phyloP scores from a whole-genome alignment of 2,797 vertebrate genomes.

The Pseudochaenichthys georgianus region DNA sequence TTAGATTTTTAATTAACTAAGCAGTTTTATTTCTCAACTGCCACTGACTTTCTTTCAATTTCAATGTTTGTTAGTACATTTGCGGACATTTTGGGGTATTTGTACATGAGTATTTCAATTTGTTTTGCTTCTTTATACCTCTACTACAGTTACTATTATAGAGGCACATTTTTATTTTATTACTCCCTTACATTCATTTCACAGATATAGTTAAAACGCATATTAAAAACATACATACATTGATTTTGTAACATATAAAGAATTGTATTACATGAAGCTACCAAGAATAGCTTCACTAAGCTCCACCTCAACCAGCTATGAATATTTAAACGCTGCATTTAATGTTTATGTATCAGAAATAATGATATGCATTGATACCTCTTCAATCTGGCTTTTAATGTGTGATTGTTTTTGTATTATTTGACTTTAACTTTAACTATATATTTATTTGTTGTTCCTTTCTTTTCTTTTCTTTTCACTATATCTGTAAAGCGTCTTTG shows the following conservation, averaged over 20 bases:
- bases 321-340: not conserved
- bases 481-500: too few relatives aligned
- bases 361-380: not conserved
- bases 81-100: not conserved
- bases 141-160: not conserved
- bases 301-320: not conserved
- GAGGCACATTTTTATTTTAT: not conserved
- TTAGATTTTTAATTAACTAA: conserved; percentile 15
- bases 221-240: not conserved
- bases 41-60: not conserved
- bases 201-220: not conserved
- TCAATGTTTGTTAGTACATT: not conserved
- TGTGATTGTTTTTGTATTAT: too few relatives aligned
- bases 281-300: not conserved
- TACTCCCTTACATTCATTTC: not conserved
- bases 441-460: too few relatives aligned
- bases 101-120: not conserved
- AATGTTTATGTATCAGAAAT: not conserved
- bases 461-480: too few relatives aligned
- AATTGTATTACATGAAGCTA: not conserved
- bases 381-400: too few relatives aligned
- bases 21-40: conserved; percentile 12
- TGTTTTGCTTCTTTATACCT: not conserved
- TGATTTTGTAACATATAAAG: conserved; percentile 4
- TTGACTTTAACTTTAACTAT: too few relatives aligned